phyloP scores from a whole-genome alignment of 30 jellyfish, hydroid and myxozoan species.

The Aurelia sp. region DNA sequence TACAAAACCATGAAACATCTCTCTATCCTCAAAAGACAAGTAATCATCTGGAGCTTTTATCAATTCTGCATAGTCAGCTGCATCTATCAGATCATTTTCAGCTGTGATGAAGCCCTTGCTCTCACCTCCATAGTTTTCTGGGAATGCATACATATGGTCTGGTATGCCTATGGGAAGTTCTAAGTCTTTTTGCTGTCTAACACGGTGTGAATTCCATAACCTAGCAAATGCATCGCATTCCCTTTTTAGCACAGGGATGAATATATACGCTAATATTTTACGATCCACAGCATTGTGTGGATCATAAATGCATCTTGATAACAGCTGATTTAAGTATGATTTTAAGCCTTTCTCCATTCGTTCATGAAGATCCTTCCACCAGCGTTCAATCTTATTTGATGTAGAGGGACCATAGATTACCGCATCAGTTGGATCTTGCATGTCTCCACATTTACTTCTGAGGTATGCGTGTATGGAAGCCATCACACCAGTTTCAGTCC shows the following conservation, averaged over 20 bases:
- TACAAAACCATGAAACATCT: conserved; percentile 2
- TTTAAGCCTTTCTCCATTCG: conserved; percentile 18
- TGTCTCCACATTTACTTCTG: conserved; percentile 37
- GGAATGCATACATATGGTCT: conserved; percentile 57
- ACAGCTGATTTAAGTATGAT: conserved; percentile 13
- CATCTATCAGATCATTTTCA: too few species aligned
- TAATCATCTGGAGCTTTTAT: too few species aligned
- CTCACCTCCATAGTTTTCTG: conserved; percentile 44
- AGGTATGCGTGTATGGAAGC: conserved; percentile 62
- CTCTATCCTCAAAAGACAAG: conserved; percentile 13
- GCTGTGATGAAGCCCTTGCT: not conserved
- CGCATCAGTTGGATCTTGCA: conserved; percentile 61
- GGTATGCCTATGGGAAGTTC: conserved; percentile 57
- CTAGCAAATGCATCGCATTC: conserved; percentile 34
- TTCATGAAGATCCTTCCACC: conserved; percentile 37
- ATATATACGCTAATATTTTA: conserved; percentile 13
- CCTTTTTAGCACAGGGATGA: conserved; percentile 36
- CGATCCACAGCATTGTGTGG: conserved; percentile 31
- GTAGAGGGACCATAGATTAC: conserved; percentile 60
- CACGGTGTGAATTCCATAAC: conserved; percentile 42
- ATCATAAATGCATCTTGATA: conserved; percentile 33
- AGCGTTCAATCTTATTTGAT: conserved; percentile 24
- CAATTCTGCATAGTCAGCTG: too few species aligned
- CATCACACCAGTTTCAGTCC: conserved; percentile 66
- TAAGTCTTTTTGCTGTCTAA: conserved; percentile 26